These are phyloP conservation scores for Orientallactaga bullata DNA, from an alignment of 2,113 vertebrate species.

Conservation along the genomic window DNA sequence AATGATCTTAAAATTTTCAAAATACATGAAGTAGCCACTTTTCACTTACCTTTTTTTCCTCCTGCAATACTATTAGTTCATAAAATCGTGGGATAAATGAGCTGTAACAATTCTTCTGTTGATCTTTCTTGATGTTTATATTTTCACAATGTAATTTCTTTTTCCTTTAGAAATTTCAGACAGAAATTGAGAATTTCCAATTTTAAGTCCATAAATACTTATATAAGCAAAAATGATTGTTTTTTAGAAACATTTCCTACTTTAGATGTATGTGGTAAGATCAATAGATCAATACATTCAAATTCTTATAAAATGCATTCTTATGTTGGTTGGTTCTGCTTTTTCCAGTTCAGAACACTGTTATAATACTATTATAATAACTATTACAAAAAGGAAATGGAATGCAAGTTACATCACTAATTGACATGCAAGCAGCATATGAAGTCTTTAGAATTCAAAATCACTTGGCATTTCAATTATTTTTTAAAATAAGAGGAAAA, in stretches of 20 bases:
- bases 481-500: slow-evolving; percentile 24
- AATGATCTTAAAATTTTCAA: slow-evolving; percentile 75
- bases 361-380: slow-evolving; percentile 8
- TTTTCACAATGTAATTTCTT: slow-evolving; percentile 86
- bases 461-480: slow-evolving; percentile 17
- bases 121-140: slow-evolving; percentile 87
- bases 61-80: slow-evolving; percentile 86
- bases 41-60: slow-evolving; percentile 87
- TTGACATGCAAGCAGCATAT: slow-evolving; percentile 55
- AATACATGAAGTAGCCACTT: slow-evolving; percentile 65
- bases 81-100: slow-evolving; percentile 85
- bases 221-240: slow-evolving; percentile 22
- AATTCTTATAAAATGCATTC: slow-evolving; percentile 39
- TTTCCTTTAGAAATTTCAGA: slow-evolving; percentile 86
- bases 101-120: slow-evolving; percentile 82
- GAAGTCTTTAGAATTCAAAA: slow-evolving; percentile 43
- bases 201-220: slow-evolving; percentile 72
- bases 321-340: background rate
- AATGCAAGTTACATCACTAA: background rate
- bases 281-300: slow-evolving; percentile 11
- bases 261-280: slow-evolving; percentile 61
- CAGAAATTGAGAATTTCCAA: slow-evolving; percentile 81
- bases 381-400: background rate
- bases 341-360: slow-evolving; percentile 37
- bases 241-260: slow-evolving; percentile 13